Base-by-base conservation (phyloP, 2,888 invertebrate species). In the Neoaliturus tenellus region DNA sequence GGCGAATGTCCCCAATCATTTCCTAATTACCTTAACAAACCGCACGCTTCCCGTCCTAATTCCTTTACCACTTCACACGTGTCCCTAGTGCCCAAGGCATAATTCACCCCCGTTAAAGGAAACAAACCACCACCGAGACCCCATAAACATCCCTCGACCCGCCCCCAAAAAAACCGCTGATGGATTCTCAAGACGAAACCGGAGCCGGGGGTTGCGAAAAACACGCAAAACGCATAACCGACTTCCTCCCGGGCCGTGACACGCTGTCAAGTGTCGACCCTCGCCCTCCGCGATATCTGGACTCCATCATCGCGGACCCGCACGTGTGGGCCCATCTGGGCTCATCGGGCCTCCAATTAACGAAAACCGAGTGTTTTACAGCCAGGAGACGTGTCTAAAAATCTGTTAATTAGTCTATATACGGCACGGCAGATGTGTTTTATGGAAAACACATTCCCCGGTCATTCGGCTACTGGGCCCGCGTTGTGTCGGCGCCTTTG, bases 331-430 rank as follows among this genome's bases (percentile, higher is more conserved):
- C 73, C 28, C 41, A 75, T 75, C 28, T 75, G 75, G 75, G 44
- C 2, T 25, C 20, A 31, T 78, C 55, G 48, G 78, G 28, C 48
- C 78, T n/a, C n/a, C 78, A 78, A 78, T 78, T 78, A 75, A 51
- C 14, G 33, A 33, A 51, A 78, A 23, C 78, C 41, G 28, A 48
- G 48, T 78, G 78, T 78, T 78, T 78, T 78, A 78, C 78, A 78
- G 23, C 25, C 33, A 20, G 12, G n/a, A 20, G 28, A 28, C 23
- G 78, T 78, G 78, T 78, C 55, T 78, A 33, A 78, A 78, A 78
- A 51, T 78, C 78, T 78, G 78, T 78, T 78, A 78, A 78, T 78
- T 78, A 35, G 78, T 33, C 51, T 55, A 55, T 55, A 28, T 78
- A 39, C 20, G 41, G 39, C 55, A 31, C 33, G 31, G 31, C 78